Percentiles rank a stretch among this genome's conserved stretches.
Conservation (phyloP, 2,797 vertebrate species). For the Tinamus major region DNA sequence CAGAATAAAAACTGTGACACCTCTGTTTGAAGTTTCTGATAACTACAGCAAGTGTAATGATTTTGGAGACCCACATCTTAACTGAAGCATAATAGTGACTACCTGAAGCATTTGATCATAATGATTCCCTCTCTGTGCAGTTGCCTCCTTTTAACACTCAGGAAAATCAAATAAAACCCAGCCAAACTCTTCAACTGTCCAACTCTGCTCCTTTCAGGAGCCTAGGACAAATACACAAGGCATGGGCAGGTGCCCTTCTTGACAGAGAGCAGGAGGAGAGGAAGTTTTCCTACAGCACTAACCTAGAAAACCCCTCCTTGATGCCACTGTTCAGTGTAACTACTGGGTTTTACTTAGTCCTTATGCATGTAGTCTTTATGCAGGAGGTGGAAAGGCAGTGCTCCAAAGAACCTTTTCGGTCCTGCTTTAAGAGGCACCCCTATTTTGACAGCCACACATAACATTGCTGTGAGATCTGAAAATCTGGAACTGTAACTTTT, state of each 20-base stretch:
- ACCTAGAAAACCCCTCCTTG: not conserved
- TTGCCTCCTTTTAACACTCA: not conserved
- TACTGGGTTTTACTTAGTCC: not conserved
- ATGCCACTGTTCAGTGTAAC: not conserved
- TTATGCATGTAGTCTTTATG: not conserved
- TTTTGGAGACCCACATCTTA: not conserved
- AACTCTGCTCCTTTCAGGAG: not conserved
- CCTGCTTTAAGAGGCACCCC: not conserved
- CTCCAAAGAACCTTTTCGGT: not conserved
- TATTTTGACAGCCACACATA: not conserved
- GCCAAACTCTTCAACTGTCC: not conserved
- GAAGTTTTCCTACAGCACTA: not conserved
- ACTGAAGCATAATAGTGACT: not conserved
- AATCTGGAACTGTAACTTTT: not conserved
- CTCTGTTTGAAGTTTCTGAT: not conserved
- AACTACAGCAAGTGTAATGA: not conserved
- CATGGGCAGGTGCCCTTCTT: not conserved
- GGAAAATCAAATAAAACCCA: not conserved
- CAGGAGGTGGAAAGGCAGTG: not conserved
- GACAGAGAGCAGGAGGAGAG: not conserved
- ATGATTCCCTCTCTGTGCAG: not conserved
- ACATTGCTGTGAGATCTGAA: not conserved
- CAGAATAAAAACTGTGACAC: not conserved
- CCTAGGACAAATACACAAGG: not conserved
- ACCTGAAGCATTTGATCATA: not conserved